phyloP scores from a whole-genome alignment of 2,888 invertebrate genomes.

The Pterobdella sp. region DNA sequence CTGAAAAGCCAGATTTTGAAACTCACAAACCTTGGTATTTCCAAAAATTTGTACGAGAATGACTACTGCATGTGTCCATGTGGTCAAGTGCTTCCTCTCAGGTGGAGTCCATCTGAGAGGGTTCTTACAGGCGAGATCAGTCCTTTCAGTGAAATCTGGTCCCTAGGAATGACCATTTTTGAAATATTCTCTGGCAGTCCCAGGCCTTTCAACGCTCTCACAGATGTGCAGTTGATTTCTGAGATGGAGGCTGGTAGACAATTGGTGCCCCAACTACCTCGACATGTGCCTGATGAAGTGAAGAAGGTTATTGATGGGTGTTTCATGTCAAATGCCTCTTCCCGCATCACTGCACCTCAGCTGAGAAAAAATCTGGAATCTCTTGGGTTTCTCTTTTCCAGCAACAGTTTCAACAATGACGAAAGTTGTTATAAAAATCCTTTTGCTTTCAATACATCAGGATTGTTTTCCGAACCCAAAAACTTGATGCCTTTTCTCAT shows the following conservation, averaged over 20 bases:
- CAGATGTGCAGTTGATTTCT: slow-evolving; percentile 34
- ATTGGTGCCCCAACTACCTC: slow-evolving; percentile 10
- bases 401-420: neutral
- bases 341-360: neutral
- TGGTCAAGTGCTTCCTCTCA: slow-evolving; percentile 13
- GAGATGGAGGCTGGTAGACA: slow-evolving; percentile 17
- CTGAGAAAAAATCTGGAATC: slow-evolving; percentile 17
- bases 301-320: slow-evolving; percentile 11
- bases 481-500: neutral
- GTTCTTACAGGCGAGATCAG: slow-evolving; percentile 37
- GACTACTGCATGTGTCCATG: slow-evolving; percentile 23
- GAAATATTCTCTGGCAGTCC: slow-evolving; percentile 37
- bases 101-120: slow-evolving; percentile 35
- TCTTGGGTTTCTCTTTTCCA: slow-evolving; percentile 7
- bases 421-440: neutral
- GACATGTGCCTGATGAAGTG: slow-evolving; percentile 5
- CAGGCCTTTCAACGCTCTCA: slow-evolving; percentile 34
- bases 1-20: neutral
- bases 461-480: neutral
- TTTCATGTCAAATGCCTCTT: neutral
- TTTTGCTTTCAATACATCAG: neutral
- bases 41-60: slow-evolving; percentile 16
- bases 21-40: slow-evolving; percentile 26
- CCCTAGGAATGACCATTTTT: slow-evolving; percentile 37
- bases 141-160: slow-evolving; percentile 38